Evolutionary conservation across 2,113 vertebrate species (phyloP).

Genomic region (Numenius arquata): DNA sequence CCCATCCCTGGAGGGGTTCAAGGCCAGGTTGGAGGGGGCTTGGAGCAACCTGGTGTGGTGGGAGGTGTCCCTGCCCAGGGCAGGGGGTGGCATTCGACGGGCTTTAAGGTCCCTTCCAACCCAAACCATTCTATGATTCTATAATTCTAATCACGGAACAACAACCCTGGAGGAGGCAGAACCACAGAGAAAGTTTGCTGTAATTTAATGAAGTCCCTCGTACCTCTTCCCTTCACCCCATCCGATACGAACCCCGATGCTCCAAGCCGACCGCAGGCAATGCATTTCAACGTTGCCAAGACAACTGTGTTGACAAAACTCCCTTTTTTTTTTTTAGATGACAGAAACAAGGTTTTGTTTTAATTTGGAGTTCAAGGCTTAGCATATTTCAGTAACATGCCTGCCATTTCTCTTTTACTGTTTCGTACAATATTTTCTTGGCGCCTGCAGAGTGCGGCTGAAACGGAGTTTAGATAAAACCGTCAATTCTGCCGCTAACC

Average conservation of each 20-base stretch:
- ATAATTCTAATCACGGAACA: not conserved
- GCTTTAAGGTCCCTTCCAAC: too few species aligned
- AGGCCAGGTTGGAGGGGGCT: too few species aligned
- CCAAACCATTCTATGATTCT: too few species aligned
- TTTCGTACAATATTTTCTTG: not conserved
- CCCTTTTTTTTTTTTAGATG: not conserved
- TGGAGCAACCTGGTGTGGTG: too few species aligned
- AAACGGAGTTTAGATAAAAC: not conserved
- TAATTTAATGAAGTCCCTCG: not conserved
- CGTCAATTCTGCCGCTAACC: not conserved
- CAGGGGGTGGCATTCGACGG: too few species aligned
- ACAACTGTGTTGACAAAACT: slow-evolving; percentile 36
- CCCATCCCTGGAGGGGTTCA: too few species aligned
- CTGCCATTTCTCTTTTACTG: not conserved
- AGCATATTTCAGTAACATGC: not conserved
- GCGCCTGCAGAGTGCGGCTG: not conserved
- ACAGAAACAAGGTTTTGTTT: not conserved
- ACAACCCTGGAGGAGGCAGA: not conserved
- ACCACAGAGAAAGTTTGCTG: not conserved
- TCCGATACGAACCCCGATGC: rapidly evolving
- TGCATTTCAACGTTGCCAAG: slow-evolving; percentile 11
- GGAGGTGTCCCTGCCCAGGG: too few species aligned
- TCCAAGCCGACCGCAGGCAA: not conserved
- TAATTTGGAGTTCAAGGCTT: slow-evolving; percentile 30
- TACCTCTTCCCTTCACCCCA: not conserved